These are phyloP conservation scores for Gastrophryne carolinensis DNA, from an alignment of 2,797 vertebrate species.

Conservation along the genomic window DNA sequence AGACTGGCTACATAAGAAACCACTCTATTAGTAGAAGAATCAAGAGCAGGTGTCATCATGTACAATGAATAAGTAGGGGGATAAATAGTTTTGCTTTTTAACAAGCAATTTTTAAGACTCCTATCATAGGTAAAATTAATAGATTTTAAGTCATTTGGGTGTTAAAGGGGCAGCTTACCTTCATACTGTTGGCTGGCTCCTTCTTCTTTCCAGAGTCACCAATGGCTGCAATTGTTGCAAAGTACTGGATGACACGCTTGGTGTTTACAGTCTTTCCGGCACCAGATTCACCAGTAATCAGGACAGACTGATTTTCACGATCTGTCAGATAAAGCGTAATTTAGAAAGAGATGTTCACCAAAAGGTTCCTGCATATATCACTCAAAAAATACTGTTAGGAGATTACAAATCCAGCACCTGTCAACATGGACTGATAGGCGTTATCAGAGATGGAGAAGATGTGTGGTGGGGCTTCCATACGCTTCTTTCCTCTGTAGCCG, in stretches of 20 bases:
- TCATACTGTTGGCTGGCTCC: conserved; percentile 57
- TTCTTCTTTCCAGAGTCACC: conserved; percentile 72
- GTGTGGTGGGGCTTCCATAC: conserved; percentile 35
- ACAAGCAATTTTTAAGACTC: background rate
- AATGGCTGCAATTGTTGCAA: conserved; percentile 81
- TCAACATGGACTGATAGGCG: conserved; percentile 52
- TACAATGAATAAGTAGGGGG: too few species aligned
- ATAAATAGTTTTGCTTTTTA: background rate
- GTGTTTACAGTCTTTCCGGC: conserved; percentile 92
- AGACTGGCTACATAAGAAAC: too few species aligned
- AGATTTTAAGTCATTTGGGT: too few species aligned
- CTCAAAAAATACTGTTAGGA: background rate
- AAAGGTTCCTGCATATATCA: background rate
- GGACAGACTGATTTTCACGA: conserved; percentile 88
- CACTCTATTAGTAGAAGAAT: too few species aligned
- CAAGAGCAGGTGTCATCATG: too few species aligned
- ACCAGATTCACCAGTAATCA: conserved; percentile 89
- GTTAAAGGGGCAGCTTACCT: too few species aligned
- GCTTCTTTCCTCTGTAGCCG: conserved; percentile 41
- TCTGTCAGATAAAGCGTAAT: conserved; percentile 69
- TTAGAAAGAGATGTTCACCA: background rate
- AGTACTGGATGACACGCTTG: conserved; percentile 90
- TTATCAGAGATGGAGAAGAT: conserved; percentile 46
- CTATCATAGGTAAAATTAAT: background rate
- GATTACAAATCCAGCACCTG: background rate